Evolutionary conservation across 2,797 vertebrate genomes (phyloP), one percentile per base, ranked within the genome.

Genomic region (Lacerta agilis): DNA sequence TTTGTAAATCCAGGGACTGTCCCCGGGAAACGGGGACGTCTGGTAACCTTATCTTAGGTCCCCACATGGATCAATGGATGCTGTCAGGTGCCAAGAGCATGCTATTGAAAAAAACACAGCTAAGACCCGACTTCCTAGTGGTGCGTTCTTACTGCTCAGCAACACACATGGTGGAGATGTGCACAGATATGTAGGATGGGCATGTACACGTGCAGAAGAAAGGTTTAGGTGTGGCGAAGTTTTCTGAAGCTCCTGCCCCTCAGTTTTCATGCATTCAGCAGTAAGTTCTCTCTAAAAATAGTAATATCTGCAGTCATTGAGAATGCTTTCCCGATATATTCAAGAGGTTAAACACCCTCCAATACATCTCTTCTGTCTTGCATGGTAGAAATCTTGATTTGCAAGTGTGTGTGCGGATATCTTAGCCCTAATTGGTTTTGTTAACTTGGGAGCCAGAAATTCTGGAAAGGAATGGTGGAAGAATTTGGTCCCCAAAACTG

Each of bases 331-430:
- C 61, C 89, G 90, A 80, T 33, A 10, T 55, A 86, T 15, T 41
- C 41, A n/a, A 79, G 75, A 58, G 58, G 76, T 71, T 85, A 45
- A 88, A 73, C 72, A 2, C 3, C n/a, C 5, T n/a, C 38, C 38
- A 6, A 4, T 0, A 27, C 36, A 13, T 64, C 27, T 69, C 11
- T 71, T 73, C 79, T 77, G 64, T 45, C 55, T 9, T 87, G 85
- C 38, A 86, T 8, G 77, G 55, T 67, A 86, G 91, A 92, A 89
- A 82, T 90, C 61, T 91, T 91, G 73, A 3, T 58, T 2, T 1
- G 76, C 72, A 33, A 33, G 17, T 61, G 23, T 64, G 33, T 6
- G n/a, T 36, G 6, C 2, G 6, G 18, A 23, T 41, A 4, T 23
- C n/a, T 9, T 25, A 11, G 45, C 25, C 38, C 36, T 36, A 36